These are phyloP conservation scores for Carduelis carduelis DNA, from an alignment of 2,797 vertebrate species.

Conservation along the genomic window DNA sequence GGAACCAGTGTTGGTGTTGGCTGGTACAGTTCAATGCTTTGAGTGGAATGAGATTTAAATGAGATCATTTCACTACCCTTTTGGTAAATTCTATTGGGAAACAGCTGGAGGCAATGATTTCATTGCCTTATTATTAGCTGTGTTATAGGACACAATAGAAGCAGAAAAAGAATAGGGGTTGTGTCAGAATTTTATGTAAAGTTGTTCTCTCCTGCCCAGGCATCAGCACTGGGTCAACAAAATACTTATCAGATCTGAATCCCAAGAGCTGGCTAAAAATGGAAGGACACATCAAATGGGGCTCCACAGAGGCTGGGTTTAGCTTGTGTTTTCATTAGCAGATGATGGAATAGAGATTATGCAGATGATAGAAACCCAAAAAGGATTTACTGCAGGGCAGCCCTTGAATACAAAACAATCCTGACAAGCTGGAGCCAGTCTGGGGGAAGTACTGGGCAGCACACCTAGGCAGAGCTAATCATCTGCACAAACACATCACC, in stretches of 20 bases:
- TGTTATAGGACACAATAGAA: slow-evolving; percentile 54
- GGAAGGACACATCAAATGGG: slow-evolving; percentile 6
- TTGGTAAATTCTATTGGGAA: slow-evolving; percentile 46
- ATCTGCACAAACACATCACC: neutral
- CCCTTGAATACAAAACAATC: neutral
- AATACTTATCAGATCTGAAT: slow-evolving; percentile 17
- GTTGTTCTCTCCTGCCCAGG: slow-evolving; percentile 12
- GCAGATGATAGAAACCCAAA: neutral
- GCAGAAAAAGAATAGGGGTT: slow-evolving; percentile 41
- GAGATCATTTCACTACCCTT: slow-evolving; percentile 56
- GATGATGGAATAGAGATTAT: neutral
- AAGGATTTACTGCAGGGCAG: neutral
- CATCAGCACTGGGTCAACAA: slow-evolving; percentile 15
- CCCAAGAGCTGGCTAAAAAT: neutral
- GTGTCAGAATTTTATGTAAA: slow-evolving; percentile 40
- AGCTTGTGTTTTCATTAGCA: neutral
- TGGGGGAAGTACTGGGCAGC: neutral
- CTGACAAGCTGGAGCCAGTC: neutral
- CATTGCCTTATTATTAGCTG: slow-evolving; percentile 52
- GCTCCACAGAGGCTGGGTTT: neutral
- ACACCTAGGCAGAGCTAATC: neutral
- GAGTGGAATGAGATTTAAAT: slow-evolving; percentile 49
- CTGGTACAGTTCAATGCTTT: slow-evolving; percentile 49
- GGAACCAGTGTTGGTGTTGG: slow-evolving; percentile 56
- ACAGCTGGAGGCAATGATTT: slow-evolving; percentile 65